Evolutionary conservation across 2,888 invertebrate species (phyloP), one percentile per base, ranked within the genome.

Genomic region (Agrilus cyanescens): DNA sequence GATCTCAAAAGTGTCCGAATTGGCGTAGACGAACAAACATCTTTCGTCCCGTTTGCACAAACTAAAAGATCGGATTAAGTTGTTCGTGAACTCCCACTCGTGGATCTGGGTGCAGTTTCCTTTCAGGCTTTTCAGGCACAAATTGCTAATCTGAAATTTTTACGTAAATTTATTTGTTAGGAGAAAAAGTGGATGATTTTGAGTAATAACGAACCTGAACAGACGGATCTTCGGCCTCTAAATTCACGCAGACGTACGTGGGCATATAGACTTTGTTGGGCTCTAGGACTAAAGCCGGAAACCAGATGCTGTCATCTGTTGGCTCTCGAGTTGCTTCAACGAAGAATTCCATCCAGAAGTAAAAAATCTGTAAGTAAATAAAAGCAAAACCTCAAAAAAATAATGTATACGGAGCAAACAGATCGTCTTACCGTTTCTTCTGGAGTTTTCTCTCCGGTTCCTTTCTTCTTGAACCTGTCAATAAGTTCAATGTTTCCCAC

Each of bases 261-360:
- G 97, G 96, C 82, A 96, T 88, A 60, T 81, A 84, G 37, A 88
- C 84, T 69, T 94, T 91, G 44, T 83, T 87, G 1, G 93, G 89
- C 67, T 98, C 97, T 53, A 93, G 70, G 50, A 94, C 82, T 43
- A 90, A 67, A 49, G 87, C 80, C 78, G 95, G 95, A 75, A 94
- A 95, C 52, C 91, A 73, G 55, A 94, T 91, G 56, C 75, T 79
- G 62, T 87, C 84, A 44, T 83, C 82, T 54, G 81, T 78, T 53
- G 82, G 82, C 45, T 76, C 73, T 61, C 86, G 87, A 20, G 87
- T 90, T 10, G 95, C 95, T 68, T 95, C 96, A 31, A 90, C 77
- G 66, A 98, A 97, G 69, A 91, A 97, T 59, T 98, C 97, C 80
- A 95, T 89, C 97, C 97, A 97, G 69, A 97, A 97, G 52, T 84